Evolutionary conservation across 2,797 vertebrate genomes (phyloP).

Genomic region (Brotogeris chrysoptera): DNA sequence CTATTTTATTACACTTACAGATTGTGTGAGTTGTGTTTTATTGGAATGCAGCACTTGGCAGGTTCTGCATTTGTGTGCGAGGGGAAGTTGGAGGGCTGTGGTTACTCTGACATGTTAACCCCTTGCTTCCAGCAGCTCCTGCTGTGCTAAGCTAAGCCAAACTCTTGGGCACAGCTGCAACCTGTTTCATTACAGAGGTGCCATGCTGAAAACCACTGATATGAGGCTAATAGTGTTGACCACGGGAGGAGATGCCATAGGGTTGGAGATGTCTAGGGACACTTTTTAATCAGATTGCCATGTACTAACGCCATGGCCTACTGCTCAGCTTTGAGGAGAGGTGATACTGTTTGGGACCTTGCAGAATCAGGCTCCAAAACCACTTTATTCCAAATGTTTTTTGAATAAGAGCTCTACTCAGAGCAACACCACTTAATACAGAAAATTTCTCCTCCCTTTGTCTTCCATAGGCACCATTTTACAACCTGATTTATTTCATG

Average conservation of each 20-base stretch:
- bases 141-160: background rate
- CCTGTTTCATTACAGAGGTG: background rate
- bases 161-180: background rate
- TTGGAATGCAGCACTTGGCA: slow-evolving; percentile 50
- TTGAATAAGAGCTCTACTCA: background rate
- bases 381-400: background rate
- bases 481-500: background rate
- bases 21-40: slow-evolving; percentile 48
- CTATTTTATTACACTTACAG: slow-evolving; percentile 62
- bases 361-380: background rate
- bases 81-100: slow-evolving; percentile 8
- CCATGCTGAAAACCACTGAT: background rate
- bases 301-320: background rate
- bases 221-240: background rate
- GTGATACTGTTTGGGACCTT: background rate
- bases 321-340: background rate
- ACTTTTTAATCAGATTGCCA: background rate
- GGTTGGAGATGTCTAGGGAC: background rate
- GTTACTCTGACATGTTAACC: slow-evolving; percentile 41
- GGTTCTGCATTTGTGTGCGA: slow-evolving; percentile 30
- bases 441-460: background rate
- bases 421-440: background rate
- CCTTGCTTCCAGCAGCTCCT: slow-evolving; percentile 31
- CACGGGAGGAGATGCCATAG: background rate
- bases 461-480: background rate